phyloP scores from a whole-genome alignment of 2,797 vertebrate species.

The Cossypha caffra region DNA sequence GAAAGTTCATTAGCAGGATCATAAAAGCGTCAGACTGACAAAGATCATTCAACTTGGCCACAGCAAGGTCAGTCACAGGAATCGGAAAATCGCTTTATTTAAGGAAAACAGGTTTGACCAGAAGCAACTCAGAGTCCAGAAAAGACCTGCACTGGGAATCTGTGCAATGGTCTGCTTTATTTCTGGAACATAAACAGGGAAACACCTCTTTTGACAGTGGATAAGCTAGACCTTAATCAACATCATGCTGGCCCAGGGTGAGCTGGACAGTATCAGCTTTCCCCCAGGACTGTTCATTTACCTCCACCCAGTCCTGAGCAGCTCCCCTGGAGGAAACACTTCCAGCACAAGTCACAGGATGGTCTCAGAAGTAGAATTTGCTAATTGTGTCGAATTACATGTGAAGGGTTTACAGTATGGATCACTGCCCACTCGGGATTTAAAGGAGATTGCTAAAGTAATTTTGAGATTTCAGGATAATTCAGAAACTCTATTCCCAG shows the following conservation, averaged over 20 bases:
- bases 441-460: constrained; percentile 31
- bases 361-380: constrained; percentile 18
- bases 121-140: not conserved
- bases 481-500: constrained; percentile 31
- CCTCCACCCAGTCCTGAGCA: not conserved
- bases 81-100: not conserved
- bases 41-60: not conserved
- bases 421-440: constrained; percentile 42
- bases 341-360: constrained; percentile 12
- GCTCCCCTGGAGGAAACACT: not conserved
- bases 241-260: not conserved
- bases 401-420: constrained; percentile 49
- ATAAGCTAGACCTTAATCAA: not conserved
- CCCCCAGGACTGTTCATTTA: not conserved
- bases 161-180: not conserved
- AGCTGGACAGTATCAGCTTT: not conserved
- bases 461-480: constrained; percentile 25
- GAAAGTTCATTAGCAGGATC: constrained; percentile 62
- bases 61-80: constrained; percentile 12
- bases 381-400: constrained; percentile 29
- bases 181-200: not conserved
- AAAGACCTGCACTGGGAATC: not conserved
- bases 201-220: not conserved
- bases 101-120: not conserved
- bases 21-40: constrained; percentile 58